Conservation (phyloP, 2,797 vertebrate species). For the Hippocampus kuda region DNA sequence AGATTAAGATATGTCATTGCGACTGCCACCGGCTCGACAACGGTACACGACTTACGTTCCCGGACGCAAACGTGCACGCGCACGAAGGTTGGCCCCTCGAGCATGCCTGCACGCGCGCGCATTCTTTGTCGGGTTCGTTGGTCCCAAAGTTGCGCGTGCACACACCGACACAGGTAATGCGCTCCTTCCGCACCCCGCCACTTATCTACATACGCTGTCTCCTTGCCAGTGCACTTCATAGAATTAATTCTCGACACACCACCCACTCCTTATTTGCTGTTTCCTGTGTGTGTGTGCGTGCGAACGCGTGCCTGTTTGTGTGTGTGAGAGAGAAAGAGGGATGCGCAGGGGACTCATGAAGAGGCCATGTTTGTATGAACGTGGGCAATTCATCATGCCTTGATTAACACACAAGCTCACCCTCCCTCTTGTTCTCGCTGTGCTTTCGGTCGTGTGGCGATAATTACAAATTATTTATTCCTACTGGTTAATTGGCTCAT, state of each 20-base stretch:
- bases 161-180: conserved; percentile 7
- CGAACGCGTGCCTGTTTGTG: conserved; percentile 8
- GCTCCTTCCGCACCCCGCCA: conserved; percentile 8
- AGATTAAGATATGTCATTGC: conserved; percentile 74
- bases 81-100: not conserved
- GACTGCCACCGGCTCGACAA: conserved; percentile 41
- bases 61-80: conserved; percentile 4
- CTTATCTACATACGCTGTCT: conserved; percentile 53
- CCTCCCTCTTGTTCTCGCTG: conserved; percentile 20
- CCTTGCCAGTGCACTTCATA: conserved; percentile 56
- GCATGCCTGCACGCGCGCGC: conserved; percentile 1
- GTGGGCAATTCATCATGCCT: conserved; percentile 65
- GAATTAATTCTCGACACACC: conserved; percentile 63
- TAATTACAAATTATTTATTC: conserved; percentile 64
- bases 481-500: conserved; percentile 50
- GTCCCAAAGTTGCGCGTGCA: conserved; percentile 12
- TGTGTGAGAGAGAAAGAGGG: conserved; percentile 13
- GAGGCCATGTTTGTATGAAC: conserved; percentile 58
- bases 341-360: conserved; percentile 61
- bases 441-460: conserved; percentile 41
- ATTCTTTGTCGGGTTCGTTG: conserved; percentile 22
- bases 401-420: conserved; percentile 65
- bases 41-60: conserved; percentile 15
- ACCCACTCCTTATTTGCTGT: conserved; percentile 42
- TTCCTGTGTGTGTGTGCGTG: conserved; percentile 22